Percentiles rank a stretch among this genome's conserved stretches.
phyloP scores from a whole-genome alignment of 2,113 vertebrate genomes.

The Lethenteron camtschaticum region DNA sequence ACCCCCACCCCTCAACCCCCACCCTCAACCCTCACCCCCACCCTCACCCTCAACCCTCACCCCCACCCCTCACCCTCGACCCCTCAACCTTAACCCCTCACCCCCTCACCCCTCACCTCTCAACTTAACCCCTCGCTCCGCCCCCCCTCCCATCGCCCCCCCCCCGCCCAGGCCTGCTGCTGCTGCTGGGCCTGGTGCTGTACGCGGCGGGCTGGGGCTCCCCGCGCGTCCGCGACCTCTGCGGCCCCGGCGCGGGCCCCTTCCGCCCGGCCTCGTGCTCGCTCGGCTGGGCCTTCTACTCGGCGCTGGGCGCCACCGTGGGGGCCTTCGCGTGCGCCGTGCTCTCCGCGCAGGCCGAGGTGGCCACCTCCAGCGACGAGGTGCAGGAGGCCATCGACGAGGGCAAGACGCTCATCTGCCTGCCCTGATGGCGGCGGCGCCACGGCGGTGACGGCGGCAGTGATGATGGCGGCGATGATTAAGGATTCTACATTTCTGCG shows the following conservation, averaged over 20 bases:
- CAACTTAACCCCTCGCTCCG: too few relatives aligned
- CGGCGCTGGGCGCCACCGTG: slow-evolving; percentile 64
- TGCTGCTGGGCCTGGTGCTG: slow-evolving; percentile 75
- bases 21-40: too few relatives aligned
- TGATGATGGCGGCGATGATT: too few relatives aligned
- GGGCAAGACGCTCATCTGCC: slow-evolving; percentile 93
- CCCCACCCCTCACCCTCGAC: too few relatives aligned
- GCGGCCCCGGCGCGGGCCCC: slow-evolving; percentile 54
- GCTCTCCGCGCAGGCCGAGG: slow-evolving; percentile 87
- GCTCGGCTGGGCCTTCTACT: slow-evolving; percentile 94
- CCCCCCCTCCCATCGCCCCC: too few relatives aligned
- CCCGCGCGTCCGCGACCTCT: slow-evolving; percentile 65
- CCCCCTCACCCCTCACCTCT: too few relatives aligned
- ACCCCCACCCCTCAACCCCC: too few relatives aligned
- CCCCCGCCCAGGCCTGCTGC: slow-evolving; percentile 51
- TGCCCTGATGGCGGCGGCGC: slow-evolving; percentile 37
- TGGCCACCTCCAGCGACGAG: slow-evolving; percentile 92
- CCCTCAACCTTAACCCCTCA: too few relatives aligned
- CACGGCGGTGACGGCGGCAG: background rate
- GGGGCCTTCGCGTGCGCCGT: slow-evolving; percentile 86
- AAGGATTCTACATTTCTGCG: too few relatives aligned
- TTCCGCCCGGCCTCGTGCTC: slow-evolving; percentile 76
- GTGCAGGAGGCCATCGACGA: slow-evolving; percentile 97
- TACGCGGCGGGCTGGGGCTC: slow-evolving; percentile 95
- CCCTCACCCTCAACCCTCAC: too few relatives aligned